These are phyloP conservation scores for Dromaius novaehollandiae DNA, from an alignment of 2,113 vertebrate species.

Conservation along the genomic window DNA sequence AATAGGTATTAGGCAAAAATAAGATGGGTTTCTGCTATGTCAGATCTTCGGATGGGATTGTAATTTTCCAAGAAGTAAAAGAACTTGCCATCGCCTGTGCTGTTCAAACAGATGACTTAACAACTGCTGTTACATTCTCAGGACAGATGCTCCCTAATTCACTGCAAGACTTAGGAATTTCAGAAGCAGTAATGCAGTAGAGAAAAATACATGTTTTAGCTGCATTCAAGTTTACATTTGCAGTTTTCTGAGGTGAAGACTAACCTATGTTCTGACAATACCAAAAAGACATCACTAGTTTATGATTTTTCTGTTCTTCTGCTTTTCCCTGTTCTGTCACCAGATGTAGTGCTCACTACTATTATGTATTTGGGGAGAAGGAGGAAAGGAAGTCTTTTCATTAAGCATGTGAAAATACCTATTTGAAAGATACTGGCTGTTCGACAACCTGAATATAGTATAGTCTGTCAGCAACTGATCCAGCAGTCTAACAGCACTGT, in stretches of 20 bases:
- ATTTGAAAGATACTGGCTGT: neutral
- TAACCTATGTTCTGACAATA: neutral
- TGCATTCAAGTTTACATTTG: neutral
- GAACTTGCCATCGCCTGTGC: neutral
- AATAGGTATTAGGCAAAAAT: neutral
- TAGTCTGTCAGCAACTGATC: neutral
- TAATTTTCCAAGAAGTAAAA: neutral
- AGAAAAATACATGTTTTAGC: neutral
- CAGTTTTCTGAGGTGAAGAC: neutral
- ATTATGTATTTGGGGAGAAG: neutral
- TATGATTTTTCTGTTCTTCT: too few species aligned
- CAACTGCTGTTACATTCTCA: neutral
- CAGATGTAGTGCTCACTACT: neutral
- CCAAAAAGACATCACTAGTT: too few species aligned
- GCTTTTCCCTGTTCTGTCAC: neutral
- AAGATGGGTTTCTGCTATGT: neutral
- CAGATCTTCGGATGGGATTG: neutral
- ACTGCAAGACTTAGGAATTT: too few species aligned
- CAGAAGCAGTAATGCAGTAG: neutral
- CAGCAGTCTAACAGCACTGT: neutral
- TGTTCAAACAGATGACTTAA: neutral
- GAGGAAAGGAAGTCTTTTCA: neutral
- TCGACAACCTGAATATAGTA: neutral
- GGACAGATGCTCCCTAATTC: neutral
- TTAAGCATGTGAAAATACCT: neutral